A percentile compares a stretch with the other conserved stretches of the same genome.
These are phyloP conservation scores for Fregetta grallaria DNA, from an alignment of 2,113 vertebrate species.

Conservation along the genomic window DNA sequence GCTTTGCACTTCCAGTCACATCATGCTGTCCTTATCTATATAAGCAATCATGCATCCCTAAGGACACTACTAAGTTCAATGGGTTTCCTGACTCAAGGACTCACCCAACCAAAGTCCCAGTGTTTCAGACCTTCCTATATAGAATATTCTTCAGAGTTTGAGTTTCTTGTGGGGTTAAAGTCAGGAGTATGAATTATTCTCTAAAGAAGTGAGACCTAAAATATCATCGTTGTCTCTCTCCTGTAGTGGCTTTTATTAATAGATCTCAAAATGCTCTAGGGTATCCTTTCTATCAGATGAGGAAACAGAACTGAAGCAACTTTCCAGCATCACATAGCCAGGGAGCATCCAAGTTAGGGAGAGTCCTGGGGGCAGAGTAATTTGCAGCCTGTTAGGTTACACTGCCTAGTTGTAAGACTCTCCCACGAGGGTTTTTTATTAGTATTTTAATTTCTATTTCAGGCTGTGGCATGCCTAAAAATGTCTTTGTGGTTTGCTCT, in stretches of 20 bases:
- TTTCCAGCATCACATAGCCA: neutral
- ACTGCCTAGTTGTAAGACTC: neutral
- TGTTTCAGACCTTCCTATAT: neutral
- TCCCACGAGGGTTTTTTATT: neutral
- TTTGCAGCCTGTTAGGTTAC: neutral
- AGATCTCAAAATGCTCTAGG: neutral
- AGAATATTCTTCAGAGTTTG: neutral
- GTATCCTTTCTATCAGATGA: neutral
- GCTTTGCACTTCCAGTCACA: neutral
- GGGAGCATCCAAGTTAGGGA: neutral
- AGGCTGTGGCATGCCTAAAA: neutral
- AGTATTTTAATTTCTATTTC: constrained; percentile 33
- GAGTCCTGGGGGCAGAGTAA: neutral
- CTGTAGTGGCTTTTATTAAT: neutral
- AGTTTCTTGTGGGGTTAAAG: neutral
- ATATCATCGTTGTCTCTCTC: neutral
- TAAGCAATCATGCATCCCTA: too few relatives aligned
- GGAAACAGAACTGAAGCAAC: neutral
- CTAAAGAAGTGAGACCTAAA: neutral
- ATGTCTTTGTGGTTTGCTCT: neutral
- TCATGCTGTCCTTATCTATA: neutral
- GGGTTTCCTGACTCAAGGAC: neutral
- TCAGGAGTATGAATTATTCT: neutral
- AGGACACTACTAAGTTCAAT: too few relatives aligned
- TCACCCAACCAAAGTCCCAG: neutral